Conservation (phyloP, 2,888 invertebrate species). For the Stegana nigrithorax region DNA sequence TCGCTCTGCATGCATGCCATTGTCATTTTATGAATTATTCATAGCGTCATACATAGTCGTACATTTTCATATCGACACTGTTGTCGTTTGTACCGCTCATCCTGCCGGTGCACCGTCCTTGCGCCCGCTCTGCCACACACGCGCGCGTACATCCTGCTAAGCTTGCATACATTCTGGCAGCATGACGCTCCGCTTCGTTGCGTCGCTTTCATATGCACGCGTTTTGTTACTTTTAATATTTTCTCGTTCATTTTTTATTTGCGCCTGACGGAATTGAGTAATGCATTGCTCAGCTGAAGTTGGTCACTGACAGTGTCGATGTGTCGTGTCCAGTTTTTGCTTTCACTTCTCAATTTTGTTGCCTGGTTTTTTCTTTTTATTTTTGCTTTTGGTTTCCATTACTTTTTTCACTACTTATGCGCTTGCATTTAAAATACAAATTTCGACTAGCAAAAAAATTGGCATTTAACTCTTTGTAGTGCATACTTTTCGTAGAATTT, state of each 20-base stretch:
- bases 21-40: slow-evolving; percentile 60
- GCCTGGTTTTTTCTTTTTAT: background rate
- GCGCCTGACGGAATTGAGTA: background rate
- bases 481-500: background rate
- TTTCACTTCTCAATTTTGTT: too few species aligned
- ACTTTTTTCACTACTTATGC: background rate
- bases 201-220: background rate
- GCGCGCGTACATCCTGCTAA: slow-evolving; percentile 28
- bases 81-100: slow-evolving; percentile 27
- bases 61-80: slow-evolving; percentile 54
- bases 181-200: background rate
- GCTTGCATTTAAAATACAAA: slow-evolving; percentile 3
- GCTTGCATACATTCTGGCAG: background rate
- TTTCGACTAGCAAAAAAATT: background rate
- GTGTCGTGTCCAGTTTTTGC: background rate
- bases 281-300: slow-evolving; percentile 4
- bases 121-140: slow-evolving; percentile 40
- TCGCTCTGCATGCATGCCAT: slow-evolving; percentile 41
- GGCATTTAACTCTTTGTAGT: background rate
- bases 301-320: background rate
- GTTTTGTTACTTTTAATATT: too few species aligned
- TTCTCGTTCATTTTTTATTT: background rate
- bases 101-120: slow-evolving; percentile 21
- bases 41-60: slow-evolving; percentile 43
- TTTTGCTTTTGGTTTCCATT: background rate